phyloP scores from a whole-genome alignment of 2,113 vertebrate genomes.

The Hiodon tergisus region DNA sequence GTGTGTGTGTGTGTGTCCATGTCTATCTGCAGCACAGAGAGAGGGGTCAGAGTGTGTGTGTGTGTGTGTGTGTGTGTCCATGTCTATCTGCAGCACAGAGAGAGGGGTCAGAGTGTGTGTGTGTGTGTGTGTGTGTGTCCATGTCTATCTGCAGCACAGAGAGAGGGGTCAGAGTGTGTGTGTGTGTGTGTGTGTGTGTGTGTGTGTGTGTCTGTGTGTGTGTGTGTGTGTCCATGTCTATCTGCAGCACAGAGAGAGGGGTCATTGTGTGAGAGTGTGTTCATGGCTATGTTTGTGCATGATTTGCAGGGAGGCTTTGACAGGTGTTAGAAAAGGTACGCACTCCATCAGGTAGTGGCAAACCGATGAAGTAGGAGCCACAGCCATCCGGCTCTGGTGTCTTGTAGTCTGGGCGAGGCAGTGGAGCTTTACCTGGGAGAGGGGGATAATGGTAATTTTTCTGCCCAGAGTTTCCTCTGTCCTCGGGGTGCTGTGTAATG shows the following conservation, averaged over 20 bases:
- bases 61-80: background rate
- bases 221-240: background rate
- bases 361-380: constrained; percentile 82
- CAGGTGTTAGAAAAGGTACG: constrained; percentile 32
- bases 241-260: background rate
- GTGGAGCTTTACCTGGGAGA: constrained; percentile 75
- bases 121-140: background rate
- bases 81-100: too few species aligned
- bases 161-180: background rate
- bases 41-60: background rate
- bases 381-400: constrained; percentile 84
- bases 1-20: too few species aligned
- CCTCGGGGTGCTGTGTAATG: too few species aligned
- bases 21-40: constrained; percentile 69
- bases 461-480: too few species aligned
- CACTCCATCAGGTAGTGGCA: constrained; percentile 84
- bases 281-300: background rate
- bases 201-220: background rate
- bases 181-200: background rate
- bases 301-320: too few species aligned
- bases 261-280: background rate
- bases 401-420: constrained; percentile 79
- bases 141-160: background rate
- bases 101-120: background rate
- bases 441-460: background rate